Percentiles rank a stretch among this genome's conserved stretches.
phyloP scores from a whole-genome alignment of 2,888 invertebrate genomes.

The Campoplex capitator region DNA sequence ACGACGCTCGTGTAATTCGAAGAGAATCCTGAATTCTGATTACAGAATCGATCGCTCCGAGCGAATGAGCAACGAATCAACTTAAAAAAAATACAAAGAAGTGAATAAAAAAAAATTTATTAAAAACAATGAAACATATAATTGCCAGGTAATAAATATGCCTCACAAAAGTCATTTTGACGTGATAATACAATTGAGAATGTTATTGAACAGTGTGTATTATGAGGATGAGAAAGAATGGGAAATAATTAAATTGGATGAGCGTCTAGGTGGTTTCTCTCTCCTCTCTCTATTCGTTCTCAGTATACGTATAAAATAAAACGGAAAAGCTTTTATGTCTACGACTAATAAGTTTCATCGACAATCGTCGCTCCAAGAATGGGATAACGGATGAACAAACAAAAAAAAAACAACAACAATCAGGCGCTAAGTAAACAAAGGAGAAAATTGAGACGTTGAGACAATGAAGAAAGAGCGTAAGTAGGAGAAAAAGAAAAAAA shows the following conservation, averaged over 20 bases:
- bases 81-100: no score
- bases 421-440: background rate
- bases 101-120: background rate
- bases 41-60: no score
- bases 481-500: background rate
- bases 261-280: background rate
- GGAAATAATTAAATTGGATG: conserved; percentile 43
- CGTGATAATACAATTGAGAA: conserved; percentile 12
- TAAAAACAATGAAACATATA: background rate
- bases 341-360: conserved; percentile 48
- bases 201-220: conserved; percentile 15
- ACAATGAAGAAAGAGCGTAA: background rate
- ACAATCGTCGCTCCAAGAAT: background rate
- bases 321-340: conserved; percentile 38
- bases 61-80: no score
- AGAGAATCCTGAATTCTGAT: background rate
- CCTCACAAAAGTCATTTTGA: conserved; percentile 6
- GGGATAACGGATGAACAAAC: background rate
- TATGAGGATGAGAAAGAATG: conserved; percentile 44
- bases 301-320: conserved; percentile 7
- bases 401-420: background rate
- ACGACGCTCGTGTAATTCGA: background rate
- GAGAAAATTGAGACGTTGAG: background rate
- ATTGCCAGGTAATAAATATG: background rate
- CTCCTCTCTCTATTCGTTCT: conserved; percentile 32